Evolutionary conservation across 1,140 invertebrate genomes (phyloP), one percentile per base, ranked within the genome.

Genomic region (Philopotamus ludificatus): DNA sequence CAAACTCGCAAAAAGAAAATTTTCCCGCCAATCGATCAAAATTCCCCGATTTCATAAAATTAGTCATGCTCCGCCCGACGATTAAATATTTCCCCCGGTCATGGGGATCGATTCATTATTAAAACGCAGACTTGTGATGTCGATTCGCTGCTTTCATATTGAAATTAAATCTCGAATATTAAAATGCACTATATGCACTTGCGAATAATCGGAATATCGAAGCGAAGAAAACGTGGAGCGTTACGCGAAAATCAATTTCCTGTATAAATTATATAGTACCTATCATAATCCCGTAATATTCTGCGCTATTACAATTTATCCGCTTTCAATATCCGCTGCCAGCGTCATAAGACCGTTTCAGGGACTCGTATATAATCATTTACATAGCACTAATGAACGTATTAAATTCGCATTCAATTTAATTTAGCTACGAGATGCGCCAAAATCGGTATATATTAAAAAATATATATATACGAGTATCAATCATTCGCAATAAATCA

Each of bases 301-400:
- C 39, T 18, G 7, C 7, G 4, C 15, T 34, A 57, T 57, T 57
- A 34, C 42, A 26, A 57, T 57, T 57, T 57, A 57, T 57, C 54
- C 54, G 54, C 39, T 57, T 21, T 53, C 50, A 53, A 53, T 53
- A 53, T 53, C 50, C 50, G 50, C 7, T 50, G 12, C 4, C 28
- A 12, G 12, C 28, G 4, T 4, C 4, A 34, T 12, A 34, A 7
- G 28, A 7, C 28, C 4, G 28, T 34, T 34, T 34, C n/a, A n/a
- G n/a, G n/a, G n/a, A n/a, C n/a, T n/a, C n/a, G n/a, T n/a, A n/a
- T n/a, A n/a, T n/a, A n/a, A n/a, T n/a, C n/a, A n/a, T n/a, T n/a
- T n/a, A n/a, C n/a, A n/a, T n/a, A n/a, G n/a, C n/a, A n/a, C n/a
- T n/a, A n/a, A n/a, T n/a, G n/a, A n/a, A n/a, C n/a, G n/a, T n/a